Evolutionary conservation across 2,113 vertebrate species (phyloP), one percentile per base, ranked within the genome.

Genomic region (Zapus hudsonius): DNA sequence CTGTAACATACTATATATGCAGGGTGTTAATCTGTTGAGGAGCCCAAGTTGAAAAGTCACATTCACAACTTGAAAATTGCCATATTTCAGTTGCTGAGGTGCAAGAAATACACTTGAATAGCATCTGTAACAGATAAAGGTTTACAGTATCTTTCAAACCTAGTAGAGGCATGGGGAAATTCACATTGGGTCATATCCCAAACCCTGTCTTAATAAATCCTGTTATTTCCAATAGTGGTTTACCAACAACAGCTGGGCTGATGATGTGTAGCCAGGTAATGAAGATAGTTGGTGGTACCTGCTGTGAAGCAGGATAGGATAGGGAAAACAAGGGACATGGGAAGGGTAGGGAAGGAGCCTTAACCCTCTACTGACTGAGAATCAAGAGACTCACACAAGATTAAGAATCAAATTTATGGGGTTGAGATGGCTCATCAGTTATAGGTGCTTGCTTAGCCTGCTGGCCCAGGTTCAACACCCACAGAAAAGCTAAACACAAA

Each of bases 111-210:
- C 70, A 87, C 36, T 25, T 44, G 19, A 84, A 69, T 72, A 89
- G 40, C 29, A 82, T 40, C 91, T 74, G 78, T 79, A 55, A 81
- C 31, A 88, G 44, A 74, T 72, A 86, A 95, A 23, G 57, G 79
- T 84, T 92, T 79, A 91, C 13, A 70, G 36, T 23, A 78, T 93
- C 38, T 86, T 84, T 89, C 75, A 94, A 87, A 91, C 5, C 2
- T 55, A 52, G 63, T 95, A 95, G 83, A 55, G 79, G 69, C 79
- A 84, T 0, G 84, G 64, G 27, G 22, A 84, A 63, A 63, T 93
- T 94, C 72, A 83, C 27, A 61, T 23, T 83, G 57, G 36, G 2
- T 85, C 27, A 82, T 2, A 42, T 69, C 10, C 7, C 36, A 93
- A 92, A 84, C 0, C 67, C 6, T 42, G 17, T 67, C 31, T 55